Evolutionary conservation across 2,797 vertebrate species (phyloP).

Genomic region (Fringilla coelebs): DNA sequence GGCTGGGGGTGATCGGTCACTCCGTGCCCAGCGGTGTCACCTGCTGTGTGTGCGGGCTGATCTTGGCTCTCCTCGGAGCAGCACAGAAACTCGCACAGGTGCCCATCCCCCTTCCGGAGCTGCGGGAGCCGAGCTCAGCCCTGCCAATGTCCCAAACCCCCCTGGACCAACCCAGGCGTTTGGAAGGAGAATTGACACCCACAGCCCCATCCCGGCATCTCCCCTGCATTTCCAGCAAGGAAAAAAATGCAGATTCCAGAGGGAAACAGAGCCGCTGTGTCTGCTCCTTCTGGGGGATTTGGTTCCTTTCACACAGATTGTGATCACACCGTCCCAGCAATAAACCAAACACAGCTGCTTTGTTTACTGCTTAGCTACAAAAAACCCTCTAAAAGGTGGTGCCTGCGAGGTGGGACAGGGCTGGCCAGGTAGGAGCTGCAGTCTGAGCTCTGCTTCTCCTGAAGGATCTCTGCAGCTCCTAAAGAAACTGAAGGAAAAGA

Average conservation of each 20-base stretch:
- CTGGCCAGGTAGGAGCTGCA: neutral
- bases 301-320: neutral
- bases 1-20: fast-evolving
- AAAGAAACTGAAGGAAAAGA: fast-evolving
- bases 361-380: neutral
- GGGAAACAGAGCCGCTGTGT: fast-evolving
- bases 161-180: fast-evolving
- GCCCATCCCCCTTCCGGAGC: neutral
- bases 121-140: neutral
- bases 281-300: neutral
- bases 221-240: fast-evolving
- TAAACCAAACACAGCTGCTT: neutral
- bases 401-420: neutral
- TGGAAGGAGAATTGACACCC: neutral
- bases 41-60: fast-evolving
- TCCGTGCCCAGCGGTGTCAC: fast-evolving
- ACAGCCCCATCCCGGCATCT: neutral
- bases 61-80: neutral
- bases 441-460: neutral
- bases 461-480: no score
- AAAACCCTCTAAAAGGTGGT: neutral
- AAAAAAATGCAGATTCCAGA: neutral
- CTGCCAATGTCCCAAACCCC: fast-evolving
- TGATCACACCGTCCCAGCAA: neutral
- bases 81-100: fast-evolving